Conservation (phyloP, 2,888 invertebrate species). For the Gymnosoma rotundatum region DNA sequence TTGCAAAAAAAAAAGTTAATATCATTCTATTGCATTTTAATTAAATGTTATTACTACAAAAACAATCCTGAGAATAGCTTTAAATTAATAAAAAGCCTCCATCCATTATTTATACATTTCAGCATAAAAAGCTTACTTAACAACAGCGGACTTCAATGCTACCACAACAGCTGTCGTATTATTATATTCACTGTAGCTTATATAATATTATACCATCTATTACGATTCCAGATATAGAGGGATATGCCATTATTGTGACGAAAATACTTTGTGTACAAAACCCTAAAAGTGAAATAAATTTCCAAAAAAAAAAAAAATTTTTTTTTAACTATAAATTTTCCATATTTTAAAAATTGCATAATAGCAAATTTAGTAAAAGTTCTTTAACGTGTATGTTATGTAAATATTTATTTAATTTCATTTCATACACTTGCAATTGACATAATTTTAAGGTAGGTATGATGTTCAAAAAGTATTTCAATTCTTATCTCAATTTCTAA, state of each 20-base stretch:
- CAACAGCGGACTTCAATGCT: no score
- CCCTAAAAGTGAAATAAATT: no score
- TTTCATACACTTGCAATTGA: slow-evolving; percentile 48
- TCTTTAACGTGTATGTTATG: slow-evolving; percentile 11
- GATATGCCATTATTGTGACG: no score
- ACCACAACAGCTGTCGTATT: no score
- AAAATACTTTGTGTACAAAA: no score
- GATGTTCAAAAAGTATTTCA: slow-evolving; percentile 60
- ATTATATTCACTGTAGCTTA: no score
- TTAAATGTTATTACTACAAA: slow-evolving; percentile 15
- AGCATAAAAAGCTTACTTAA: no score
- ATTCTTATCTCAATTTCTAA: slow-evolving; percentile 53
- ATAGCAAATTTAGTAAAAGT: not conserved
- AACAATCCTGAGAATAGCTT: not conserved
- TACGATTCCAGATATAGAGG: no score
- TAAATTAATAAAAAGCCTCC: no score
- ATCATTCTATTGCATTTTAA: slow-evolving; percentile 38
- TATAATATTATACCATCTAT: no score
- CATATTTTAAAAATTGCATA: not conserved
- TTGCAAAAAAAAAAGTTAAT: no score
- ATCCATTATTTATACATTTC: no score
- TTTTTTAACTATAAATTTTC: not conserved
- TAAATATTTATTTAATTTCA: slow-evolving; percentile 33
- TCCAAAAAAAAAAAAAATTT: not conserved
- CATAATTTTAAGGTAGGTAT: slow-evolving; percentile 56